Conservation (phyloP, 2,797 vertebrate genomes). For the Enteromius thamalakanensis region DNA sequence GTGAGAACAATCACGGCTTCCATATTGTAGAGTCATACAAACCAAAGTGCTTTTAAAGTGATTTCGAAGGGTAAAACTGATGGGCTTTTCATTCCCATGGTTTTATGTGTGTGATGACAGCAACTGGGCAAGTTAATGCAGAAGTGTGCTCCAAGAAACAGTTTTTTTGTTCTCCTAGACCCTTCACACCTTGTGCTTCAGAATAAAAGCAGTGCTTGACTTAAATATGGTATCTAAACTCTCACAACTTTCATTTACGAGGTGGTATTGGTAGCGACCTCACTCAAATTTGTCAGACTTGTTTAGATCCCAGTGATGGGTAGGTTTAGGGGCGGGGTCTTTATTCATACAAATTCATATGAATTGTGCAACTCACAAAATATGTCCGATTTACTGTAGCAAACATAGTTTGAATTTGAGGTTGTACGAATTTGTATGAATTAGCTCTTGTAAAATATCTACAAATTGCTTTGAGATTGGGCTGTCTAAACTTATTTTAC, state of each 20-base stretch:
- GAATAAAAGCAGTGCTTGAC: neutral
- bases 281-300: too few species aligned
- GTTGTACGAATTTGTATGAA: too few species aligned
- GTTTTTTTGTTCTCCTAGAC: neutral
- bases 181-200: neutral
- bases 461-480: too few species aligned
- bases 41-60: neutral
- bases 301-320: too few species aligned
- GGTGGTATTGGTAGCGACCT: too few species aligned
- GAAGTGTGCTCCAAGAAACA: neutral
- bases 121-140: neutral
- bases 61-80: neutral
- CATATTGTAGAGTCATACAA: neutral
- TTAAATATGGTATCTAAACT: neutral
- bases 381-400: too few species aligned
- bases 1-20: neutral
- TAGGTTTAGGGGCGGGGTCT: too few species aligned
- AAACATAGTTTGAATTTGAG: too few species aligned
- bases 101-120: neutral
- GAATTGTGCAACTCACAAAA: too few species aligned
- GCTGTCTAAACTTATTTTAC: neutral
- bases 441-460: too few species aligned
- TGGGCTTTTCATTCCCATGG: neutral
- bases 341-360: too few species aligned
- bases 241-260: too few species aligned